A percentile compares a stretch with the other conserved stretches of the same genome.
phyloP scores from a whole-genome alignment of 1,140 invertebrate genomes.

The Chymomyza costata region DNA sequence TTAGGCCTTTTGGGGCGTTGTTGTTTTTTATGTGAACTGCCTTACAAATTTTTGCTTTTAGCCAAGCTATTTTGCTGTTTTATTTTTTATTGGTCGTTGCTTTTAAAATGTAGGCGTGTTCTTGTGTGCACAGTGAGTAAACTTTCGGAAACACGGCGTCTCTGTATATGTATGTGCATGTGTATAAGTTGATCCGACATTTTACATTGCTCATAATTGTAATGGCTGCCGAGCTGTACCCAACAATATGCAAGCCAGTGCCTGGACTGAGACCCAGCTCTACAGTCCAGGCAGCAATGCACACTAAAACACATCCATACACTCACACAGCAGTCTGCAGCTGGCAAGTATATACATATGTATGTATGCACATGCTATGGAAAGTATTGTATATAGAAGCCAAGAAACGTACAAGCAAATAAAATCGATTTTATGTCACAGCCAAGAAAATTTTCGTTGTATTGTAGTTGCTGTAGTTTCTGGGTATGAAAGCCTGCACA shows the following conservation, averaged over 20 bases:
- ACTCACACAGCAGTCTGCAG: constrained; percentile 2
- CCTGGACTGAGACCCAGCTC: too few species aligned
- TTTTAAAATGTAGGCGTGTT: constrained; percentile 46
- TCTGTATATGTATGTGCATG: background rate
- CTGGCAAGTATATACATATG: background rate
- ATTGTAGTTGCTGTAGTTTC: too few species aligned
- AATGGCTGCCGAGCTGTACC: constrained; percentile 20
- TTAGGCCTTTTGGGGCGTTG: too few species aligned
- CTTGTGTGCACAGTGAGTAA: constrained; percentile 3
- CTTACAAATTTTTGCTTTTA: too few species aligned
- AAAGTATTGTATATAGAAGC: background rate
- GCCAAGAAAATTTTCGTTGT: constrained; percentile 36
- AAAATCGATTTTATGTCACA: constrained; percentile 70
- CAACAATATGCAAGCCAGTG: constrained; percentile 20
- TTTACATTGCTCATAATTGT: constrained; percentile 25
- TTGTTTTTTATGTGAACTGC: too few species aligned
- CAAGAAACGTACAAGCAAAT: constrained; percentile 13
- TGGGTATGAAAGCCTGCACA: constrained; percentile 27
- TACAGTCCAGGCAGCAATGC: constrained; percentile 2
- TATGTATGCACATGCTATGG: background rate
- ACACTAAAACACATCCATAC: constrained; percentile 11
- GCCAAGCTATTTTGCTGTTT: constrained; percentile 2
- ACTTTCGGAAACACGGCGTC: background rate
- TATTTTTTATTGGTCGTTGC: constrained; percentile 39
- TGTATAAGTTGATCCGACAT: background rate